These are phyloP conservation scores for Monomorium pharaonis DNA, from an alignment of 1,140 invertebrate genomes.

Conservation along the genomic window DNA sequence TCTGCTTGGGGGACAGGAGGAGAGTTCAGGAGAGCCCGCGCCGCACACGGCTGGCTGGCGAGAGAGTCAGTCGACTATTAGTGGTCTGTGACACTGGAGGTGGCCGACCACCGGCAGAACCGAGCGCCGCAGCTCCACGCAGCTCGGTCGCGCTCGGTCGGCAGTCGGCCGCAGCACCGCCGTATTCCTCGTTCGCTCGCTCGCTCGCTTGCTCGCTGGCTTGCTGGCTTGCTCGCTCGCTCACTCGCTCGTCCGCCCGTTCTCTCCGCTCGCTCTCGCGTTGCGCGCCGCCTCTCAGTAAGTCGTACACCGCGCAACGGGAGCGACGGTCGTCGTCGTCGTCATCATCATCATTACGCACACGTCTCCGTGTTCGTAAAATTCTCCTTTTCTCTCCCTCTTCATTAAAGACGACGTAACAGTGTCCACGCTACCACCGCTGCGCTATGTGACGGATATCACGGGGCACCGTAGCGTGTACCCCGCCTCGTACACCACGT, in stretches of 20 bases:
- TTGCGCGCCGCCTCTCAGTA: conserved; percentile 32
- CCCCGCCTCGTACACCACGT: conserved; percentile 55
- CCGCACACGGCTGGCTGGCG: conserved; percentile 31
- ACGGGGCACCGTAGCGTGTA: conserved; percentile 68
- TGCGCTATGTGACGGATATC: conserved; percentile 76
- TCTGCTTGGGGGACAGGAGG: conserved; percentile 33
- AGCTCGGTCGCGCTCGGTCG: conserved; percentile 75
- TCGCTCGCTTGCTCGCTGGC: conserved; percentile 47
- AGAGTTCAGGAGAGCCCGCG: conserved; percentile 34
- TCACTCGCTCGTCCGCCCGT: conserved; percentile 47
- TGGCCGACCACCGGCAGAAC: conserved; percentile 73
- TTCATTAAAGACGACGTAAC: conserved; percentile 56
- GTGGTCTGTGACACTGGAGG: conserved; percentile 74
- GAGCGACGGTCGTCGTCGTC: conserved; percentile 36
- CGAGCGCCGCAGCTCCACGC: conserved; percentile 68
- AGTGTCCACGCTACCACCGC: conserved; percentile 47
- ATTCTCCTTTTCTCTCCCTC: neutral
- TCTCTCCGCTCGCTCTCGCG: conserved; percentile 52
- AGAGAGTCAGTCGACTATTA: conserved; percentile 74
- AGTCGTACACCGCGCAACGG: conserved; percentile 50
- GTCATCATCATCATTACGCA: too few relatives aligned
- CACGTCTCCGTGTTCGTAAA: neutral
- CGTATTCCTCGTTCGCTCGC: conserved; percentile 60
- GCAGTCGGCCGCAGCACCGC: conserved; percentile 68
- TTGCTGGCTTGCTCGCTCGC: neutral